phyloP scores from a whole-genome alignment of 2,797 vertebrate species.

The Enteromius thamalakanensis region DNA sequence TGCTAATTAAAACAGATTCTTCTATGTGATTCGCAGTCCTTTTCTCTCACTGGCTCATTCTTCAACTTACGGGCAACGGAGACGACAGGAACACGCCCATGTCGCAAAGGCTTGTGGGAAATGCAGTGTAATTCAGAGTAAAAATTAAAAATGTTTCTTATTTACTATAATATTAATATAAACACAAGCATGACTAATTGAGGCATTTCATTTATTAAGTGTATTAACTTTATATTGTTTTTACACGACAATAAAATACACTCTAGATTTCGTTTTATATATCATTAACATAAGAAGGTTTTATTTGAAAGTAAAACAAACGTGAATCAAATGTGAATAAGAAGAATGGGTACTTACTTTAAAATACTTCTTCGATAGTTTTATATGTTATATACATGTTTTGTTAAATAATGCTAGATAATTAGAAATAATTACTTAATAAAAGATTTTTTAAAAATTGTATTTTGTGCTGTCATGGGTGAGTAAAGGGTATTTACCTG shows the following conservation, averaged over 20 bases:
- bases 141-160: background rate
- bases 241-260: background rate
- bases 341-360: no score
- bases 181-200: background rate
- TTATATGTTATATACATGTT: background rate
- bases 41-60: conserved; percentile 49
- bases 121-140: conserved; percentile 28
- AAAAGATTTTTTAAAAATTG: no score
- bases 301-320: background rate
- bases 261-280: background rate
- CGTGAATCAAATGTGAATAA: background rate
- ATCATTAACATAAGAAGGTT: background rate
- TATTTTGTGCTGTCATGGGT: background rate
- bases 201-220: background rate
- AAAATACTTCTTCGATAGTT: background rate
- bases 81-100: conserved; percentile 35
- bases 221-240: background rate
- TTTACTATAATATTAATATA: background rate
- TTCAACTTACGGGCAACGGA: conserved; percentile 28
- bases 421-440: background rate
- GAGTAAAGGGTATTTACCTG: background rate
- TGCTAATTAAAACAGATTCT: background rate
- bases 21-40: conserved; percentile 32
- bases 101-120: conserved; percentile 42
- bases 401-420: background rate